Base-by-base conservation (phyloP, 2,113 vertebrate genomes). In the Pithys albifrons region DNA sequence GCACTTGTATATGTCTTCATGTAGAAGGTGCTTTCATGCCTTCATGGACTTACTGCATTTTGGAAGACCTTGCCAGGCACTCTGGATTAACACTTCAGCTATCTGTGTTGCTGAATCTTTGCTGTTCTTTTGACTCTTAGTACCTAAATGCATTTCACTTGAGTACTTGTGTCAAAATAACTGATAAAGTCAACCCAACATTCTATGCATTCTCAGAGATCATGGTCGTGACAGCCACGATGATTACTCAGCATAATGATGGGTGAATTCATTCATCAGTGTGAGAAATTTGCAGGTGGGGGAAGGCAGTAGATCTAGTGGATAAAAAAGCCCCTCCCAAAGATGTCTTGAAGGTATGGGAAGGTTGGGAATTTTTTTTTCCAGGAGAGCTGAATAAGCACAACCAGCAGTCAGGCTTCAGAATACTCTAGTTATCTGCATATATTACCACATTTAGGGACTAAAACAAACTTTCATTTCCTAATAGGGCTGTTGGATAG, bases 1-100 rank as follows among this genome's bases (percentile, higher is more conserved):
- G 3, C 16, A 43, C 6, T 59, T 0, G 0, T 39, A 6, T 37
- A 64, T n/a, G 8, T n/a, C 28, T 15, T 54, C 12, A 22, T 28
- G 48, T 2, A 70, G n/a, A 57, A 66, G 4, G 6, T 77, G 10
- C 4, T 89, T 67, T 74, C 51, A 61, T 37, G n/a, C 29, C 11
- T 83, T 73, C 31, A 31, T 55, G 46, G 46, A 46, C 15, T 46
- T 58, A 48, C 6, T 33, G 12, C 28, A 65, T 14, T 19, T 77
- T 84, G 43, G 73, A 62, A 94, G 65, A 77, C 58, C 48, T 51
- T 51, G 6, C 67, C 23, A 62, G 64, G 24, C 28, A 22, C n/a
- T 66, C 41, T 31, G 24, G 24, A 43, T 87, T 84, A 70, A 66
- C 18, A 41, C 19, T 80, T 88, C 18, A 41, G 9, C 15, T 72